These are phyloP conservation scores for Trididemnum miniatum DNA, from an alignment of 23 tunicate genomes.

Conservation along the genomic window DNA sequence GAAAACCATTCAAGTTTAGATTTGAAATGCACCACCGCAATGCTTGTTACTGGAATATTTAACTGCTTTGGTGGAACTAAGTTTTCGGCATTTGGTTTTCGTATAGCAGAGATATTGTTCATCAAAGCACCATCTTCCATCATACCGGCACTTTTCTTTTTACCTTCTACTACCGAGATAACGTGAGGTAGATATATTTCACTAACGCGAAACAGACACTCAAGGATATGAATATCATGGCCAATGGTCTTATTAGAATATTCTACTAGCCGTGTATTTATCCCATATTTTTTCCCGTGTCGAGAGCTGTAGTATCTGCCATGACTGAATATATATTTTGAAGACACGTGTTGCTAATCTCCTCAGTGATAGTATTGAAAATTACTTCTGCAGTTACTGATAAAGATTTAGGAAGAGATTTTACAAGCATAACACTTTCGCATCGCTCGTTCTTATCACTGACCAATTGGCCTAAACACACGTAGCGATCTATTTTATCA, in stretches of 20 bases:
- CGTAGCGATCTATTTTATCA: conserved; percentile 8
- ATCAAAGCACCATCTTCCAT: conserved; percentile 25
- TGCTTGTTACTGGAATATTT: not conserved
- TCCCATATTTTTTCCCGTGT: conserved; percentile 16
- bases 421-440: conserved; percentile 3
- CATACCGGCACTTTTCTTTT: not conserved
- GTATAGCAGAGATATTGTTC: conserved; percentile 3
- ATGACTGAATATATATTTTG: not conserved
- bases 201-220: conserved; percentile 2
- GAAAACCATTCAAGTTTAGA: conserved; percentile 8
- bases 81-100: not conserved
- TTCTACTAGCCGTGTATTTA: conserved; percentile 9
- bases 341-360: not conserved
- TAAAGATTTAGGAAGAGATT: not conserved
- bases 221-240: conserved; percentile 10
- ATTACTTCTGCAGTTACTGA: conserved; percentile 27
- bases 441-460: not conserved
- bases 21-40: conserved; percentile 1
- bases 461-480: conserved; percentile 7
- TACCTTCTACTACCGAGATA: conserved; percentile 8
- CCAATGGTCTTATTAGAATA: not conserved
- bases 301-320: conserved; percentile 17
- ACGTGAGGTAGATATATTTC: conserved; percentile 10
- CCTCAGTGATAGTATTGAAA: conserved; percentile 1
- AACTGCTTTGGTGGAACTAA: not conserved